Base-by-base conservation (phyloP, 2,888 invertebrate genomes). In the Alviniconcha strummeri region DNA sequence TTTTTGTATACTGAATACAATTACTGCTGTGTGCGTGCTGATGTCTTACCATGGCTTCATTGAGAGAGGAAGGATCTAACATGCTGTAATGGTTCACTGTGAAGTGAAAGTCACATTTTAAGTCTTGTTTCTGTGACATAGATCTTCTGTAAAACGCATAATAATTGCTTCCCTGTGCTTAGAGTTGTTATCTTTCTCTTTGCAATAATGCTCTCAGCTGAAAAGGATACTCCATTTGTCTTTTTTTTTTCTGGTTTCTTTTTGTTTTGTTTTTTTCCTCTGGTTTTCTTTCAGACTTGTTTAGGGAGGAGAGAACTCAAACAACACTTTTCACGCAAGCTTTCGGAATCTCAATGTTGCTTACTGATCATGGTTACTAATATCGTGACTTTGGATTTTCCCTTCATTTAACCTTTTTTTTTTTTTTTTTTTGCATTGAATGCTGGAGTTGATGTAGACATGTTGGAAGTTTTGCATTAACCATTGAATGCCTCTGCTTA, bases 401-500 rank as follows among this genome's bases (percentile, higher is more conserved):
- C 71, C 13, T 57, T 60, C 9, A 19, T 79, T 64, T 55, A 7
- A 69, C 13, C 15, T n/a, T 57, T 71, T 36, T 19, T 71, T 9
- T 55, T 36, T n/a, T 57, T 19, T 8, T 17, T 6, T 64, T 72
- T 74, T 60, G 57, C 74, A 55, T 69, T 81, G 19, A 36, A 57
- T 74, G 74, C 74, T 81, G 11, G 17, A 56, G n/a, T 82, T 76
- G n/a, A 56, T 36, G 52, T 55, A 52, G 60, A 80, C 69, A 69
- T 54, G 69, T 36, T 15, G 52, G 19, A n/a, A 17, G 71, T 71
- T 74, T 76, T 77, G 67, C 75, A 77, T 82, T 77, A 82, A 77
- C 76, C 77, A 82, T 76, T 13, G 56, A 81, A 77, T 77, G 77
- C 77, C 77, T 77, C 77, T 77, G 77, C 77, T 77, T 77, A 77